Base-by-base conservation (phyloP, 2,888 invertebrate genomes). In the Dioctria linearis region DNA sequence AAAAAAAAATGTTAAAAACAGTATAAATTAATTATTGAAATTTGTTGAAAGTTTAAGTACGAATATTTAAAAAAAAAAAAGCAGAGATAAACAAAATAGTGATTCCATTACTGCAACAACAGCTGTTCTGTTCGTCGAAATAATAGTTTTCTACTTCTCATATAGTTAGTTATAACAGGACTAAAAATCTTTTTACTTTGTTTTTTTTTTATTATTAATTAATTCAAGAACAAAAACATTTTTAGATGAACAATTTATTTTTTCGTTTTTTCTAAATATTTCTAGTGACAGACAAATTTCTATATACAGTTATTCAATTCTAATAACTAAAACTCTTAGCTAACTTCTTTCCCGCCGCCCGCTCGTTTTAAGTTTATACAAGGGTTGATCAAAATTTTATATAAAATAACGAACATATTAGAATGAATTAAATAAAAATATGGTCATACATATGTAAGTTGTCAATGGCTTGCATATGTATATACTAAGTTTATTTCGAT, bases 41-140 rank as follows among this genome's bases (percentile, higher is more conserved):
- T 76, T 76, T 76, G 76, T 76, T 76, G 76, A 76, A 76, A 66
- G 63, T 76, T 76, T 76, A 76, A 63, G 76, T 76, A 76, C 46
- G 66, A 25, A 66, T 57, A 76, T 76, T 63, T 1, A 25, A 25
- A 25, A 25, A 25, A 25, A 25, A 25, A 76, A 76, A 63, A 63
- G 63, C 61, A 76, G 63, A 76, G 63, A 76, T 25, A 25, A 25
- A 25, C 25, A 25, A 25, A 76, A 76, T 76, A 76, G 76, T 76
- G 63, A 76, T 76, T 63, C 63, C 73, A 63, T 76, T 63, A 76
- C 76, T 59, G 63, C 63, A 63, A 42, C 61, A 63, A 42, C 61
- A 75, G 46, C 43, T 63, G 43, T 76, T 76, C 73, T 73, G 73
- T 73, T 73, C 73, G 57, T 25, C 25, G 25, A 25, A 25, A 25